These are phyloP conservation scores for Anolis apletophallus DNA, from an alignment of 2,797 vertebrate species.

Conservation along the genomic window DNA sequence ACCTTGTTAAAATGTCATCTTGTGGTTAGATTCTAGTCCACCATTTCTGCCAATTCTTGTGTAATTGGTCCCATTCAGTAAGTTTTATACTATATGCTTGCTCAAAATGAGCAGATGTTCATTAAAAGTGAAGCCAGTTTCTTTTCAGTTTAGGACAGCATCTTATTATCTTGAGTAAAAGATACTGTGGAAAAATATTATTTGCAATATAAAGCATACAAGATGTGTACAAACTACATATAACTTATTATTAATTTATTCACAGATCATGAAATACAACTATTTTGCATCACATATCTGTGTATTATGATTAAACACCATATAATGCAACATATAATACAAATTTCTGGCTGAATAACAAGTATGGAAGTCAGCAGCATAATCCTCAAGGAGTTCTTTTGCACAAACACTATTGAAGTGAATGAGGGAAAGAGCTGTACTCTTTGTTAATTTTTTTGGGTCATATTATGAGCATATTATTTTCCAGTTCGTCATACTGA, in stretches of 20 bases:
- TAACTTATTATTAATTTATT: conserved; percentile 53
- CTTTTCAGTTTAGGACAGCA: not conserved
- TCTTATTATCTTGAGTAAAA: not conserved
- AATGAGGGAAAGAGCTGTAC: not conserved
- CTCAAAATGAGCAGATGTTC: not conserved
- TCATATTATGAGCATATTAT: too few relatives aligned
- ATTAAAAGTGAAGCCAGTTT: not conserved
- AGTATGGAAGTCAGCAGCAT: conserved; percentile 24
- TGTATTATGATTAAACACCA: conserved; percentile 43
- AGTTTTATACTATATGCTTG: conserved; percentile 3
- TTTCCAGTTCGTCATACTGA: too few relatives aligned
- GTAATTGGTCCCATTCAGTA: conserved; percentile 2
- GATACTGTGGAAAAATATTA: not conserved
- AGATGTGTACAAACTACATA: not conserved
- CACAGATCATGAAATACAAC: conserved; percentile 22
- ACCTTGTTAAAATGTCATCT: not conserved
- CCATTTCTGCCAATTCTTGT: conserved; percentile 4
- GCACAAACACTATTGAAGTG: not conserved
- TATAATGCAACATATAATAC: conserved; percentile 22
- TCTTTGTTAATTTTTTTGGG: not conserved
- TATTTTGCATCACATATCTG: conserved; percentile 12
- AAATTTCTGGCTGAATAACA: conserved; percentile 23
- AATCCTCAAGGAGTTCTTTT: not conserved
- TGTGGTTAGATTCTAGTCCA: not conserved
- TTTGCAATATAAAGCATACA: not conserved